Evolutionary conservation across 2,888 invertebrate species (phyloP).

Genomic region (Blastobasis lacticolella): DNA sequence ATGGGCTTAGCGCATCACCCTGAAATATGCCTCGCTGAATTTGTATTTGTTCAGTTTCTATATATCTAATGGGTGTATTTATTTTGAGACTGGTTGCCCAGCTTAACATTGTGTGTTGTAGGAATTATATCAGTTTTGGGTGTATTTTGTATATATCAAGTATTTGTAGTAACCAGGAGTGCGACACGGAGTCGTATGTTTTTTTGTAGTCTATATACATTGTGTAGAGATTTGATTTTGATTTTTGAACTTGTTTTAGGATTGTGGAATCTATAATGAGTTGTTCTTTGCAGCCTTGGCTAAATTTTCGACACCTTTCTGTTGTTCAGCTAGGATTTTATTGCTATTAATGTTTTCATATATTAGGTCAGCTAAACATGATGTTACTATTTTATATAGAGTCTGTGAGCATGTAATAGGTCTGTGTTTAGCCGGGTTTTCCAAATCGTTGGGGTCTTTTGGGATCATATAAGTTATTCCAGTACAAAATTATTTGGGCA

Average conservation of each 20-base stretch:
- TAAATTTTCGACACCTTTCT: conserved; percentile 2
- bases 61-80: neutral
- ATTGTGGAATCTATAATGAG: conserved; percentile 8
- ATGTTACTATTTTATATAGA: neutral
- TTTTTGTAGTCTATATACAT: conserved; percentile 20
- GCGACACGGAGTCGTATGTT: conserved; percentile 20
- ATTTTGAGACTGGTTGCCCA: conserved; percentile 12
- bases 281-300: conserved; percentile 3
- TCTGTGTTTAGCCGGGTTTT: conserved; percentile 6
- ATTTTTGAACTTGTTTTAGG: conserved; percentile 5
- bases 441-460: conserved; percentile 1
- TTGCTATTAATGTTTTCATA: too few species aligned
- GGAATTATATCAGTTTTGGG: conserved; percentile 6
- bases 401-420: neutral
- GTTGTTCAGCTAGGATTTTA: conserved; percentile 3
- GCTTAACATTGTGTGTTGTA: conserved; percentile 7
- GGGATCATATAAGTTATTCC: conserved; percentile 16
- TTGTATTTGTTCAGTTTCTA: conserved; percentile 7
- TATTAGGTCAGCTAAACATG: conserved; percentile 14
- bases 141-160: conserved; percentile 16
- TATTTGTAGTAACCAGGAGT: conserved; percentile 17
- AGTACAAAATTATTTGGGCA: conserved; percentile 11
- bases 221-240: conserved; percentile 9
- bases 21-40: conserved; percentile 17
- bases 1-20: conserved; percentile 14